A percentile compares a stretch with the other conserved stretches of the same genome.
Evolutionary conservation across 2,797 vertebrate genomes (phyloP).

Genomic region (Etheostoma perlongum): DNA sequence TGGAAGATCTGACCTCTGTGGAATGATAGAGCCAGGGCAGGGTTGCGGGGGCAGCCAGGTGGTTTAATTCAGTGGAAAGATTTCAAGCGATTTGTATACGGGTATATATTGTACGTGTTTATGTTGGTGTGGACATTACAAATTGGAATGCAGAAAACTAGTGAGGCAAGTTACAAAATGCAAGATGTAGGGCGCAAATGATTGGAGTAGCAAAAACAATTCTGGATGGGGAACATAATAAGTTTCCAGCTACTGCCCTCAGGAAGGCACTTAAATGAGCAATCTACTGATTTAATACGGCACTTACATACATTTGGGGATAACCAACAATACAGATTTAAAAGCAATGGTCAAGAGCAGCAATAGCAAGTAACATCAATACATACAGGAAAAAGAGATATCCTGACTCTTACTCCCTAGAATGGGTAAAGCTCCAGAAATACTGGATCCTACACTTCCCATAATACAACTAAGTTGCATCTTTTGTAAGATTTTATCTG

Average conservation of each 20-base stretch:
- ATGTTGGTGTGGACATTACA: constrained; percentile 11
- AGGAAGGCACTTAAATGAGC: not conserved
- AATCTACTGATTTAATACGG: not conserved
- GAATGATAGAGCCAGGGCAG: constrained; percentile 33
- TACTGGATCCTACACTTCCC: not conserved
- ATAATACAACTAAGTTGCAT: not conserved
- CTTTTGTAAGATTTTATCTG: not conserved
- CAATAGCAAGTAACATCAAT: not conserved
- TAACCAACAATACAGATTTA: too few relatives aligned
- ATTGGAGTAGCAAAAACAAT: not conserved
- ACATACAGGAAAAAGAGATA: not conserved
- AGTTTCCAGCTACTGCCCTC: not conserved
- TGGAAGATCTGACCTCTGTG: constrained; percentile 51
- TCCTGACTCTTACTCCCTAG: not conserved
- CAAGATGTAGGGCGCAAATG: not conserved
- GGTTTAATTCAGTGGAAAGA: constrained; percentile 45
- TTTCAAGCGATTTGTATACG: constrained; percentile 39
- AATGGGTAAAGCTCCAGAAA: not conserved
- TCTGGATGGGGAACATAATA: not conserved
- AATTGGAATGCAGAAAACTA: not conserved
- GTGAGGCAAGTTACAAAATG: not conserved
- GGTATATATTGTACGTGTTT: constrained; percentile 4
- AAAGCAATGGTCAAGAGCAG: not conserved
- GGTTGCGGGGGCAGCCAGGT: constrained; percentile 27
- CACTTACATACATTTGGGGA: not conserved